Evolutionary conservation across 2,797 vertebrate species (phyloP), one percentile per base, ranked within the genome.

Genomic region (Liparis tanakae): DNA sequence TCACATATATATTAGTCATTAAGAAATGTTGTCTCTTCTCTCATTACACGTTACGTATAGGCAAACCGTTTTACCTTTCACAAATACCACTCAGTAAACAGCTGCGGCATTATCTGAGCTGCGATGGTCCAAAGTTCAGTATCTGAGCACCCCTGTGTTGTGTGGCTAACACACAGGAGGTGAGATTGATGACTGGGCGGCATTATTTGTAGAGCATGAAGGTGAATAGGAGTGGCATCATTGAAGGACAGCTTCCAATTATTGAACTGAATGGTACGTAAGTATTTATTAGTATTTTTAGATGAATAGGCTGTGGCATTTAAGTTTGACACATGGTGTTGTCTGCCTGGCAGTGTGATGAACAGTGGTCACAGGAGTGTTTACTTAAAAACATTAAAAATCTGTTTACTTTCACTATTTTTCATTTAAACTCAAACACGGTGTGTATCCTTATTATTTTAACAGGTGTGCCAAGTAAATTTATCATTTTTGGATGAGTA

Each of bases 71-170:
- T 14, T 8, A 13, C 5, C 25, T 60, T 66, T 36, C 9, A 61
- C 62, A 80, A 30, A 30, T 50, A 39, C 0, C 30, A 36, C 39
- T 73, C 22, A 12, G 73, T 55, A 64, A 84, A 88, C 75, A 88
- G 15, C 36, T 39, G 76, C 1, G 15, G 0, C 4, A 54, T 74
- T 78, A 55, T 86, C 62, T 76, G 36, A 66, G 20, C 34, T 54
- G 34, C 6, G n/a, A n/a, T 3, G 53, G 75, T 65, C 39, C 58
- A 64, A 79, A 76, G 73, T 72, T 76, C 73, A 74, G 46, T 43
- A 57, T 75, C 43, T 50, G 67, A 61, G 34, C 44, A 62, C 77
- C 67, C 78, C 61, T 86, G 66, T 65, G 36, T 67, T 46, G 33
- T 67, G 54, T 59, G 50, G 54, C 34, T 57, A 46, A 61, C 51